Evolutionary conservation across 2,888 invertebrate species (phyloP), one percentile per base, ranked within the genome.

Genomic region (Oegoconia quadripuncta): DNA sequence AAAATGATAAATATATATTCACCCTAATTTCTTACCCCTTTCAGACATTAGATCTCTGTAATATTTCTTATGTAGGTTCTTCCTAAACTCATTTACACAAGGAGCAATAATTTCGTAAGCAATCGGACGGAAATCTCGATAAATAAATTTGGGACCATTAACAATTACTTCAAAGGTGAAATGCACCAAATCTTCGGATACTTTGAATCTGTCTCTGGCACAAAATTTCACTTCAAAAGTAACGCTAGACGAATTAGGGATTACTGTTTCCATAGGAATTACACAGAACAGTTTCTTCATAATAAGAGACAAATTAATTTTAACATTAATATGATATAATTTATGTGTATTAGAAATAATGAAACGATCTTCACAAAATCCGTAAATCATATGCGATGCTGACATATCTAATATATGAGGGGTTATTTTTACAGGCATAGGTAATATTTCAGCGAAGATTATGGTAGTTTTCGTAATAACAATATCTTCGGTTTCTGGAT

Each of bases 1-100:
- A n/a, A n/a, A n/a, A n/a, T n/a, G n/a, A n/a, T n/a, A n/a, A n/a
- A n/a, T n/a, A n/a, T n/a, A n/a, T n/a, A n/a, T n/a, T n/a, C n/a
- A n/a, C n/a, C n/a, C n/a, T n/a, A n/a, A n/a, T n/a, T n/a, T n/a
- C n/a, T n/a, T n/a, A n/a, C n/a, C n/a, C n/a, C n/a, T n/a, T n/a
- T n/a, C n/a, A n/a, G n/a, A n/a, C n/a, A n/a, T n/a, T n/a, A n/a
- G n/a, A n/a, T n/a, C n/a, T n/a, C n/a, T n/a, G n/a, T n/a, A n/a
- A n/a, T n/a, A n/a, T n/a, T n/a, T n/a, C n/a, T n/a, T n/a, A n/a
- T n/a, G n/a, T n/a, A n/a, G n/a, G n/a, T n/a, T n/a, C n/a, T 29
- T 29, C n/a, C 58, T 64, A 42, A 72, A 78, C 42, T 70, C 66
- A n/a, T 22, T 34, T 9, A 64, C 63, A 42, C 76, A 79, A 0